Conservation (phyloP, 2,888 invertebrate genomes). For the Leucophenga montana region DNA sequence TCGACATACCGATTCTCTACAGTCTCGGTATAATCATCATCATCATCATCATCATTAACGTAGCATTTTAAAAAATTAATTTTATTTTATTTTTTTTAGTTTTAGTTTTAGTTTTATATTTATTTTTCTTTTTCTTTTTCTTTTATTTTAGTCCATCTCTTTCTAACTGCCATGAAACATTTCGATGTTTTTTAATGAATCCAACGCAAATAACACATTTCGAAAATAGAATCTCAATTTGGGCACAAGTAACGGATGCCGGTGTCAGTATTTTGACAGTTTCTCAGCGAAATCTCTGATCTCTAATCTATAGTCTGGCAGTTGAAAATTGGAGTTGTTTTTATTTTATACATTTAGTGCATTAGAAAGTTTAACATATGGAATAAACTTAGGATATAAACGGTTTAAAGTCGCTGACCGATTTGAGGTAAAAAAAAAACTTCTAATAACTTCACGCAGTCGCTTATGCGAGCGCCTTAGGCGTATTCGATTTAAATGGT, state of each 20-base stretch:
- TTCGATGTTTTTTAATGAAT: conserved; percentile 53
- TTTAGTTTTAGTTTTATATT: conserved; percentile 31
- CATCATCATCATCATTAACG: neutral
- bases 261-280: conserved; percentile 66
- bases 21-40: conserved; percentile 1
- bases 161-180: conserved; percentile 34
- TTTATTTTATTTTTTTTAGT: conserved; percentile 49
- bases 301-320: too few species aligned
- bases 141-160: conserved; percentile 11
- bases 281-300: conserved; percentile 27
- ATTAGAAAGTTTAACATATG: too few species aligned
- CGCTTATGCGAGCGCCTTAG: too few species aligned
- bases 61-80: too few species aligned
- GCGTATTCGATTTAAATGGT: too few species aligned
- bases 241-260: conserved; percentile 64
- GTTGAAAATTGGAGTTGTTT: too few species aligned
- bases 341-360: too few species aligned
- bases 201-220: conserved; percentile 36
- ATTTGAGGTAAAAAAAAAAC: too few species aligned
- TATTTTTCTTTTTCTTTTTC: conserved; percentile 32
- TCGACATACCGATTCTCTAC: neutral
- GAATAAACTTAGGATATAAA: too few species aligned
- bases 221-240: conserved; percentile 64
- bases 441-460: too few species aligned
- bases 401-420: too few species aligned